A percentile compares a stretch with the other conserved stretches of the same genome.
Evolutionary conservation across 2,797 vertebrate species (phyloP).

Genomic region (Heliangelus exortis): DNA sequence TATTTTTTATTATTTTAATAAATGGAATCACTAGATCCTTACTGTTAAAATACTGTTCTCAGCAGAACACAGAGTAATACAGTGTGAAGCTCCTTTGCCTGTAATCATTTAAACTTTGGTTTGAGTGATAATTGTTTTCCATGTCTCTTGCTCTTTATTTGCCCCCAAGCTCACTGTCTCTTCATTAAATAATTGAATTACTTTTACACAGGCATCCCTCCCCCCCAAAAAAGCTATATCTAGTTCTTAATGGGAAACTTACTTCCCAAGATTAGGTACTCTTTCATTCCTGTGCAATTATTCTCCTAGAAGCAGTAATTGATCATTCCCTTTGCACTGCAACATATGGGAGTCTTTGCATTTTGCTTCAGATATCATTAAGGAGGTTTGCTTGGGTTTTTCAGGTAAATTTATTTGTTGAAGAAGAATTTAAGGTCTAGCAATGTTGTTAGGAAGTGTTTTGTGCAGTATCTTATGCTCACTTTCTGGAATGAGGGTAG

Average conservation of each 20-base stretch:
- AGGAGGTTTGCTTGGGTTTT: neutral
- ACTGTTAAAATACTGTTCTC: neutral
- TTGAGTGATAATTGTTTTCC: neutral
- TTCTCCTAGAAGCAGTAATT: neutral
- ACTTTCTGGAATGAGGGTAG: constrained; percentile 8
- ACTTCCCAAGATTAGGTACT: neutral
- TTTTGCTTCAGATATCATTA: neutral
- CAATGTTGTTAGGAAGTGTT: neutral
- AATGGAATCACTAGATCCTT: neutral
- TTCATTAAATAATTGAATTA: neutral
- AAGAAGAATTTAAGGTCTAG: neutral
- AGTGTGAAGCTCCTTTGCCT: neutral
- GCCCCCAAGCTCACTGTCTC: neutral
- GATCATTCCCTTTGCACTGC: neutral
- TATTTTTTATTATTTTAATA: neutral
- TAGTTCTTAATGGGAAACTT: neutral
- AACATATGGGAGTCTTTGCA: neutral
- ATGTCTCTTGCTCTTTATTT: neutral
- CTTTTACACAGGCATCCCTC: neutral
- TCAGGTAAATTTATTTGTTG: neutral
- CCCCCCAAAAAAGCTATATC: neutral
- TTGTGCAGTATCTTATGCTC: neutral
- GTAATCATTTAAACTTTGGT: neutral
- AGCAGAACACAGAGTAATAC: neutral
- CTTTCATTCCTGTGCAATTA: neutral